Evolutionary conservation across 2,113 vertebrate genomes (phyloP), one percentile per base, ranked within the genome.

Genomic region (Python bivittatus): DNA sequence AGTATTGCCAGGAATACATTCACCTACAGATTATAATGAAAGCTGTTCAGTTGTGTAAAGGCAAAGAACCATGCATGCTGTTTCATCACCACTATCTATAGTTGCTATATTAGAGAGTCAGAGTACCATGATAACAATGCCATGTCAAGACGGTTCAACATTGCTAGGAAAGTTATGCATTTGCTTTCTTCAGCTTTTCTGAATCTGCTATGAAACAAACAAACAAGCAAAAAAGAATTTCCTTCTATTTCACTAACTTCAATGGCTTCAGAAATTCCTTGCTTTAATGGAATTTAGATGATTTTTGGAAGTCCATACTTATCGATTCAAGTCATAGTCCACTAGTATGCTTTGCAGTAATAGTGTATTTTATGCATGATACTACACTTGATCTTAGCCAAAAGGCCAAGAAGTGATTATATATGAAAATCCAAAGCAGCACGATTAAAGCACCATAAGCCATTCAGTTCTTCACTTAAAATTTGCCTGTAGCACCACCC

Each of bases 401-500:
- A n/a, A n/a, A n/a, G n/a, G n/a, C n/a, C n/a, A n/a, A n/a, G n/a
- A n/a, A n/a, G n/a, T n/a, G n/a, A n/a, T n/a, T n/a, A n/a, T n/a
- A n/a, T n/a, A n/a, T n/a, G 52, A 17, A 27, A 95, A 38, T 22
- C 90, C 90, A 94, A 95, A 88, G 54, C 2, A 93, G 88, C 11
- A 53, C 33, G 89, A 93, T 79, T 90, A 92, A 85, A 85, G 42
- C 44, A 89, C 1, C 33, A 68, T 9, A 64, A 92, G 86, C 88
- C 79, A 1, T 56, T 58, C 94, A 91, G 38, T 86, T 57, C 42
- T 94, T 85, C n/a, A 91, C 20, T 57, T 27, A 93, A 91, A 94
- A 93, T 56, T 87, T 92, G 84, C 90, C 92, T 95, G 56, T 91
- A 94, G 86, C 91, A 56, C 25, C 91, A 60, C 56, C 23, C 90